Evolutionary conservation across 2,888 invertebrate species (phyloP), one percentile per base, ranked within the genome.

Genomic region (Stenotaenia linearis): DNA sequence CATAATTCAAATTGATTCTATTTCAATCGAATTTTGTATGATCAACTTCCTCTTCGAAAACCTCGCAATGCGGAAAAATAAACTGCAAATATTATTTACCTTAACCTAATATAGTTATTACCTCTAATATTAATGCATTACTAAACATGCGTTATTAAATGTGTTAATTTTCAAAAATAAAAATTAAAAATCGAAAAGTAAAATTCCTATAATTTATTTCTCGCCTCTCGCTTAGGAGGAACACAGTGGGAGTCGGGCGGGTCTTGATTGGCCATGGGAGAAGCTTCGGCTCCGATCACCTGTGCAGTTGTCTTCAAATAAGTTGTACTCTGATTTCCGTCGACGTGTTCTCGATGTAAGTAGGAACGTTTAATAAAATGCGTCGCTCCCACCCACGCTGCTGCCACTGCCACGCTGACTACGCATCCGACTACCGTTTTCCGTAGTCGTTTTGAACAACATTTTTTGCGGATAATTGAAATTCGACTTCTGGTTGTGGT

Each of bases 361-460:
- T 93, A 95, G 85, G 95, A 90, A 85, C 94, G 92, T 87, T 95
- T 95, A 83, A 95, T 92, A 86, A 94, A 93, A 85, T 96, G 95
- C 0, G 96, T 95, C n/a, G 94, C 92, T 0, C 94, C 94, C 75
- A 95, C 96, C 95, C 96, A 96, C 15, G 94, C 92, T 9, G 91
- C 91, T n/a, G 95, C 95, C 79, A 96, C 91, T 83, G 92, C 90
- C 80, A 93, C 90, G 50, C 93, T 95, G 81, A 96, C 93, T 88
- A 94, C 93, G 81, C 95, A 90, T 78, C 95, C 95, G 85, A 92
- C 94, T 86, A 95, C 94, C 85, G 95, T 93, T 94, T 95, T 81
- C 18, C 81, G 78, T 28, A 80, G 50, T 23, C 69, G 37, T 37
- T 80, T 78, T 37, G 32, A 45, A 21, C 75, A 61, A 74, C 81